phyloP scores from a whole-genome alignment of 2,888 invertebrate genomes.

The Leptodirus hochenwartii region DNA sequence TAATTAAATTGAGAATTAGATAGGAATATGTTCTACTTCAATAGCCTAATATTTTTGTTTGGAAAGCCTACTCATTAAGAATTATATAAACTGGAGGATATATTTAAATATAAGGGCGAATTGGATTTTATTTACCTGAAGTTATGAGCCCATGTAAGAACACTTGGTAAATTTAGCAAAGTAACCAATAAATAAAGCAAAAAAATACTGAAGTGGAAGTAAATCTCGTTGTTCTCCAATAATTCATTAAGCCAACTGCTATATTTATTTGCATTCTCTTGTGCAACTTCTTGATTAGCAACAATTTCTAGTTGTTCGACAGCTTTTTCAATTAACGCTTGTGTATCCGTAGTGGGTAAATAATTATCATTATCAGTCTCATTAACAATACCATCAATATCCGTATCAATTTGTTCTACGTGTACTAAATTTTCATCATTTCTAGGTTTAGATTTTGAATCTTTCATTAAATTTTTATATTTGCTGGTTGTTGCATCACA shows the following conservation, averaged over 20 bases:
- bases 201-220: conserved; percentile 58
- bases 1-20: conserved; percentile 5
- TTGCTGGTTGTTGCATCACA: conserved; percentile 6
- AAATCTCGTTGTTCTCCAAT: conserved; percentile 28
- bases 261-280: conserved; percentile 7
- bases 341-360: conserved; percentile 10
- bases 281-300: conserved; percentile 8
- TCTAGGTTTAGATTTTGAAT: too few species aligned
- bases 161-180: conserved; percentile 49
- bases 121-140: conserved; percentile 41
- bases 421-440: too few species aligned
- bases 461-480: neutral
- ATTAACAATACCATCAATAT: neutral
- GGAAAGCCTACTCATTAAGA: too few species aligned
- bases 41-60: too few species aligned
- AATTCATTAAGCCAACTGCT: conserved; percentile 11
- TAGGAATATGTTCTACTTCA: neutral
- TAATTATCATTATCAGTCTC: conserved; percentile 9
- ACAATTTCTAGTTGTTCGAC: too few species aligned
- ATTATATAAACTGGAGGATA: too few species aligned
- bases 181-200: conserved; percentile 46
- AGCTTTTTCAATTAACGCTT: conserved; percentile 6
- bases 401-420: too few species aligned
- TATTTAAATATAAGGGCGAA: too few species aligned
- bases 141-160: conserved; percentile 65